phyloP scores from a whole-genome alignment of 2,113 vertebrate genomes.

The Macheiramphus alcinus region DNA sequence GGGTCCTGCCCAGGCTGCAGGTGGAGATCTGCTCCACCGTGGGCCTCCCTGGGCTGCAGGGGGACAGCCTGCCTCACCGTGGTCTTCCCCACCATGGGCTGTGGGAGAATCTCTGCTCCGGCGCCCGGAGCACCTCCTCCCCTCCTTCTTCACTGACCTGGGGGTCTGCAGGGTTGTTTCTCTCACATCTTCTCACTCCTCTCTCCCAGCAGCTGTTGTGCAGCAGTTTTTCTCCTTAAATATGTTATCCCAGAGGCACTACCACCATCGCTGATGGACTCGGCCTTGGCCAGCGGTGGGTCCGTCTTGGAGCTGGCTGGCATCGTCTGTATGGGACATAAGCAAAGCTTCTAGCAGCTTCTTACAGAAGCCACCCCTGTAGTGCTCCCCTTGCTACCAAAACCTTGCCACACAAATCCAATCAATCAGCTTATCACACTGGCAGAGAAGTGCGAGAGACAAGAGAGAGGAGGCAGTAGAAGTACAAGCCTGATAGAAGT shows the following conservation, averaged over 20 bases:
- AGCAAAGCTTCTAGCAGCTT: neutral
- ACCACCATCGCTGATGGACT: neutral
- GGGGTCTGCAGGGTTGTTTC: neutral
- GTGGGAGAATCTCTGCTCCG: neutral
- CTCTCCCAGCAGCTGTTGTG: neutral
- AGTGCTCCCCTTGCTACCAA: neutral
- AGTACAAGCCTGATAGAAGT: neutral
- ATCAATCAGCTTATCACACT: neutral
- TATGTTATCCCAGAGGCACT: neutral
- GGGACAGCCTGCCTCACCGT: neutral
- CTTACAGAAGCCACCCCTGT: neutral
- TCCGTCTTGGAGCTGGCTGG: fast-evolving
- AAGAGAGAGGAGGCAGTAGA: neutral
- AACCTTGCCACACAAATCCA: neutral
- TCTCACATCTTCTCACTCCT: neutral
- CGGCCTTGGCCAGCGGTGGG: neutral
- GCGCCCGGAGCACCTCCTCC: neutral
- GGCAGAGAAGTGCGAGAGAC: neutral
- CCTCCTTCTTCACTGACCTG: no score
- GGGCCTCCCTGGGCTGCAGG: neutral
- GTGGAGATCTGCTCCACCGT: neutral
- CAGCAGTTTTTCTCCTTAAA: neutral
- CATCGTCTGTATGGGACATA: neutral
- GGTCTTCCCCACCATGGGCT: neutral
- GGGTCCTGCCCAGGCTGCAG: no score